Evolutionary conservation across 2,113 vertebrate species (phyloP), one percentile per base, ranked within the genome.

Genomic region (Poecilia latipinna): DNA sequence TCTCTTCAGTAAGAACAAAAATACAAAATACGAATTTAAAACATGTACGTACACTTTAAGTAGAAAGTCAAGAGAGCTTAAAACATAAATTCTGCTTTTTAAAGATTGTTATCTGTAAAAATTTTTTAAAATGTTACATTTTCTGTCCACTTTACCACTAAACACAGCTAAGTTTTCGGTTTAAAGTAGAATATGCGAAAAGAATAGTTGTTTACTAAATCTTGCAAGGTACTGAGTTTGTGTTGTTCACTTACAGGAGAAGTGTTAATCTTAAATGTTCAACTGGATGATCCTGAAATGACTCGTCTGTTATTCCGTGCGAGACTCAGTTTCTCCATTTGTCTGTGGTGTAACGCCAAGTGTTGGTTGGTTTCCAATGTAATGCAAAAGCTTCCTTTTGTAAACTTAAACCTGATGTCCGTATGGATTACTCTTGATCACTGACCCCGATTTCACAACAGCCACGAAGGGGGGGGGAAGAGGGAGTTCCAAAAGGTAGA

Each of bases 401-500:
- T 51, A 22, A 51, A 22, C 48, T 19, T 6, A 51, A 22, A 57
- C 51, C 51, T 57, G 51, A 57, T 57, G 22, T 54, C 48, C 48
- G 22, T 22, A 57, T 57, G 7, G n/a, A 57, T 57, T 8, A n/a
- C 11, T 57, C 8, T 7, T 24, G 51, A 57, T 57, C 7, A 24
- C 22, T 57, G 8, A 22, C 70, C 65, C 44, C 35, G 74, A 72
- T 68, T 67, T 83, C 68, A 68, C 39, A 67, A 65, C 68, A 73
- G 60, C 51, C 17, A 57, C n/a, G 24, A 10, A 65, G 1, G 76
- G 73, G 69, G 31, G 44, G 44, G 31, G 44, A 37, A 68, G 60
- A 67, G 67, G 44, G n/a, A 32, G 7, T 48, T 61, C 8, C 44
- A 24, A 37, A 64, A 75, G 75, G 4, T 44, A 79, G 54, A 32